Evolutionary conservation across 2,888 invertebrate genomes (phyloP).

Genomic region (Athrips mouffetella): DNA sequence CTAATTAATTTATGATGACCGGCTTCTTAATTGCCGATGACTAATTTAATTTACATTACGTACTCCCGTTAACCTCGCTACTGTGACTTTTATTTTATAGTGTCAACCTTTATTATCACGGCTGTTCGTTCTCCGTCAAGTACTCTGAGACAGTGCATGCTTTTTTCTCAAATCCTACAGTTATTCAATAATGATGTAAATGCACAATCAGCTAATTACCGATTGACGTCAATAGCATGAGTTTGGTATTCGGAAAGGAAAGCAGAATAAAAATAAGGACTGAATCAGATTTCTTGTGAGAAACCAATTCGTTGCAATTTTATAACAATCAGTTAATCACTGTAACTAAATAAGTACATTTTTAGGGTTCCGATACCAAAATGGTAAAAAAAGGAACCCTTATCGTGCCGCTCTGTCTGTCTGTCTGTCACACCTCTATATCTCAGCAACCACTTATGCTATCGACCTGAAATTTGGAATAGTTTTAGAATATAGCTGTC

Average conservation of each 20-base stretch:
- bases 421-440: no score
- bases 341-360: no score
- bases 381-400: no score
- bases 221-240: constrained; percentile 1
- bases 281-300: neutral
- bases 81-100: neutral
- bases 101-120: neutral
- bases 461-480: no score
- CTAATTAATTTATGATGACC: constrained; percentile 53
- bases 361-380: no score
- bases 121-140: neutral
- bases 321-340: no score
- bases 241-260: neutral
- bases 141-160: neutral
- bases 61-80: constrained; percentile 4
- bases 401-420: no score
- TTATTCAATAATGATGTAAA: neutral
- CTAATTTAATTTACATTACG: constrained; percentile 12
- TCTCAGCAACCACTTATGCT: no score
- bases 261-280: neutral
- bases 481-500: no score
- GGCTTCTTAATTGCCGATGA: constrained; percentile 41
- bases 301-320: neutral
- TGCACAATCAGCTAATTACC: neutral
- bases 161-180: neutral